Base-by-base conservation (phyloP, 2,888 invertebrate species). In the Torymus auratus region DNA sequence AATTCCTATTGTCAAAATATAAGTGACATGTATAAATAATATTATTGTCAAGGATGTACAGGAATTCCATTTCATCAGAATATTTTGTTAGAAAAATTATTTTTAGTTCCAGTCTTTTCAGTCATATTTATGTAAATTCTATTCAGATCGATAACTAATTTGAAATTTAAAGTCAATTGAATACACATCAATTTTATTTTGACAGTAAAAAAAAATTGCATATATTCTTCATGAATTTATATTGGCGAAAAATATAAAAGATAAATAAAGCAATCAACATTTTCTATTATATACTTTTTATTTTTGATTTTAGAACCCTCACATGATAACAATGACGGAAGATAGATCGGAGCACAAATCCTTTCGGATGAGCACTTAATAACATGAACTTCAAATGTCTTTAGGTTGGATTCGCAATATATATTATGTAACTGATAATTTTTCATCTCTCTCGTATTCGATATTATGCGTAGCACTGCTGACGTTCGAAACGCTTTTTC, bases 221-320 rank as follows among this genome's bases (percentile, higher is more conserved):
- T 61, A 52, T 14, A n/a, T 52, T 41, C 41, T 28, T 15, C 15
- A 17, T 58, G 28, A 65, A 15, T 11, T 14, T 52, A 55, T 58
- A 1, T n/a, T 15, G 14, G 41, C n/a, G 15, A 52, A 1, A 52
- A 52, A 71, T 71, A 41, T 55, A 61, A 71, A 55, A 60, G 56
- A 71, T 28, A 50, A 67, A 65, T 15, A 53, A 23, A 17, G 23
- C 12, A 7, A 52, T 58, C 65, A 53, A 82, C 82, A 81, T 84
- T 77, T 41, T 84, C 78, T 83, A 81, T 77, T 82, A 81, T 82
- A 81, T 58, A 82, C 64, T 78, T 83, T 76, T 77, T 83, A 82
- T 78, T 82, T 83, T 84, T 86, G 85, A 85, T 87, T 85, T 86
- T 84, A 84, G 84, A 86, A 84, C 82, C 85, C 84, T 85, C 84